Base-by-base conservation (phyloP, 2,113 vertebrate genomes). In the Rutilus rutilus region DNA sequence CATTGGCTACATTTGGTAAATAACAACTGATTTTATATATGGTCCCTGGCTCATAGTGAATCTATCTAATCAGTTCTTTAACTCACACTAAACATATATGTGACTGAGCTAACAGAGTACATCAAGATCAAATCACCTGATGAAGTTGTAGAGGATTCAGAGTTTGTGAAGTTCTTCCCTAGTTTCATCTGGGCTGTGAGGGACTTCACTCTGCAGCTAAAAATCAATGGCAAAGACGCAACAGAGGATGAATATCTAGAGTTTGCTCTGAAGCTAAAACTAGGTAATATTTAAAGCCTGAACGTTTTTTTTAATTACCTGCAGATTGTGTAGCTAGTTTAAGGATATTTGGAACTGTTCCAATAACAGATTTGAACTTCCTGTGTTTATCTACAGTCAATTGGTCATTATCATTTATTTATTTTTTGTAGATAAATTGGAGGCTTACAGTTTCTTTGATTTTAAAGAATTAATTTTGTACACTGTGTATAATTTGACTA, bases 201-300 rank as follows among this genome's bases (percentile, higher is more conserved):
- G 85, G 94, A 95, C 78, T 95, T 95, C 88, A 89, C 82, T 0
- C 88, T 95, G 62, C 6, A 57, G 6, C 83, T 93, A 36, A 62
- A 90, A 67, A 1, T 21, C 30, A 23, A 92, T 0, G 93, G 90
- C 2, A 6, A 85, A 15, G 0, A 36, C 1, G 45, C 93, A 19
- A 92, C 91, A 1, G 86, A 89, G 27, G 94, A 95, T 4, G 87
- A 90, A 2, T 95, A 95, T 79, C 60, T 95, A 65, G 91, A 94
- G 59, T 78, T 85, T 0, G 88, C 91, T 0, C 77, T 95, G 80
- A 90, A 36, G 65, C 81, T 79, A 2, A 92, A 91, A 54, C 6
- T 75, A 76, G 93, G 94, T 94, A 2, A 1, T 42, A 62, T 30
- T 30, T 30, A 11, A n/a, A 47, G 2, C 57, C n/a, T 54, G 45